Evolutionary conservation across 2,888 invertebrate species (phyloP).

Genomic region (Horisme vitalbata): DNA sequence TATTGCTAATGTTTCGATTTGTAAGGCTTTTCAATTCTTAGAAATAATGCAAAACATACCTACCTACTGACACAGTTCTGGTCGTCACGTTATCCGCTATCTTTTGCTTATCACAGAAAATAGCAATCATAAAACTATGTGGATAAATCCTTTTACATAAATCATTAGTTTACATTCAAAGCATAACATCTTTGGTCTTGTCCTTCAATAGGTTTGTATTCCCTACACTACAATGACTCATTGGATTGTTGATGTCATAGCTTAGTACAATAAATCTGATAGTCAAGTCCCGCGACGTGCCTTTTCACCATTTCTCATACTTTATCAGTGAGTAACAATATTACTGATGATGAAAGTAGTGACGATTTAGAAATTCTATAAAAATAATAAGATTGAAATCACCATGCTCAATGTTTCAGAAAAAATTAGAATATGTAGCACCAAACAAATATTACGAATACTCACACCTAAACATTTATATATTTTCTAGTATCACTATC

Average conservation of each 20-base stretch:
- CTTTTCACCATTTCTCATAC: constrained; percentile 26
- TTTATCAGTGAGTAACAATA: constrained; percentile 20
- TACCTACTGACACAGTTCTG: constrained; percentile 23
- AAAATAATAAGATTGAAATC: no score
- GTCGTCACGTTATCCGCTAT: constrained; percentile 19
- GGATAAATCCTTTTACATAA: background rate
- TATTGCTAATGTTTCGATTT: no score
- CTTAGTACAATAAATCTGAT: constrained; percentile 56
- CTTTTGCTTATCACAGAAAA: constrained; percentile 21
- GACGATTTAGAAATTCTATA: constrained; percentile 5
- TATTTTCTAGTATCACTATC: no score
- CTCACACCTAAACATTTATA: no score
- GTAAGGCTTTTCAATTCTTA: background rate
- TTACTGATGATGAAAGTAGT: background rate
- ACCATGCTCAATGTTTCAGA: no score
- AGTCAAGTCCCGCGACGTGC: constrained; percentile 51
- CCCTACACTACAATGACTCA: constrained; percentile 61
- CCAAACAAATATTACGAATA: no score
- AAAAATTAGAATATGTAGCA: no score
- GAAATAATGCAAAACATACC: constrained; percentile 24
- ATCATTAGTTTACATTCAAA: constrained; percentile 4
- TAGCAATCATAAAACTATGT: background rate
- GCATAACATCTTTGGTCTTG: background rate
- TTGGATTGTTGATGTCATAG: constrained; percentile 67
- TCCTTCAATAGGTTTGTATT: constrained; percentile 34